phyloP scores from a whole-genome alignment of 2,113 vertebrate species.

The Campylorhamphus procurvoides region DNA sequence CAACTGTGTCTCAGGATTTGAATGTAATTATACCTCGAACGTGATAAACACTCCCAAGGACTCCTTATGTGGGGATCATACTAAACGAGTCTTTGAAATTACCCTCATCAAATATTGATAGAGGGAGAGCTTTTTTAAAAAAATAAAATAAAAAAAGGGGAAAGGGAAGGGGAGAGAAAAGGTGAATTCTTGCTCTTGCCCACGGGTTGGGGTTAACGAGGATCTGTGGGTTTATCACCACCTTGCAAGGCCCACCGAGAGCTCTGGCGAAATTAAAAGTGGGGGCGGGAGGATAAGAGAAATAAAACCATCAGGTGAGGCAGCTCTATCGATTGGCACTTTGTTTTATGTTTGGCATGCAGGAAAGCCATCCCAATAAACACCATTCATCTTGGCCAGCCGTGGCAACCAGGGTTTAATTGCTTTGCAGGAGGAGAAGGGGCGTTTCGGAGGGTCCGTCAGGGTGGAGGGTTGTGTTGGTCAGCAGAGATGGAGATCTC shows the following conservation, averaged over 20 bases:
- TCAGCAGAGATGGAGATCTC: not conserved
- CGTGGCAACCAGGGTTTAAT: not conserved
- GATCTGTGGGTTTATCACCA: not conserved
- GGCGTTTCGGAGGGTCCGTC: not conserved
- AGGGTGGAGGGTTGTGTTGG: not conserved
- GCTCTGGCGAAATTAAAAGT: not conserved
- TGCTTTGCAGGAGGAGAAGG: not conserved
- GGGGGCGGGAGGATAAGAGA: not conserved
- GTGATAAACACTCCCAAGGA: conserved; percentile 82
- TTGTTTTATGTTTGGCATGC: conserved; percentile 35
- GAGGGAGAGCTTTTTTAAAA: conserved; percentile 35
- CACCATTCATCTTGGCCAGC: conserved; percentile 3
- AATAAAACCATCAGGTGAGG: not conserved
- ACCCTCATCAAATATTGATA: conserved; percentile 82
- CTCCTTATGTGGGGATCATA: conserved; percentile 80
- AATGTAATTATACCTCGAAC: conserved; percentile 83
- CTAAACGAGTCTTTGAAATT: conserved; percentile 84
- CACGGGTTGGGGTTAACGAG: not conserved
- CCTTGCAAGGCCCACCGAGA: not conserved
- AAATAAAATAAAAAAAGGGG: not conserved
- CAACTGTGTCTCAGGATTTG: conserved; percentile 84
- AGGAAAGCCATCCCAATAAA: conserved; percentile 13
- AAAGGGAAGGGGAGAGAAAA: not conserved
- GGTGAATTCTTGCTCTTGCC: conserved; percentile 21
- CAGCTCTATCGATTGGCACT: not conserved